Conservation (phyloP, 2,888 invertebrate genomes). For the Aromia moschata region DNA sequence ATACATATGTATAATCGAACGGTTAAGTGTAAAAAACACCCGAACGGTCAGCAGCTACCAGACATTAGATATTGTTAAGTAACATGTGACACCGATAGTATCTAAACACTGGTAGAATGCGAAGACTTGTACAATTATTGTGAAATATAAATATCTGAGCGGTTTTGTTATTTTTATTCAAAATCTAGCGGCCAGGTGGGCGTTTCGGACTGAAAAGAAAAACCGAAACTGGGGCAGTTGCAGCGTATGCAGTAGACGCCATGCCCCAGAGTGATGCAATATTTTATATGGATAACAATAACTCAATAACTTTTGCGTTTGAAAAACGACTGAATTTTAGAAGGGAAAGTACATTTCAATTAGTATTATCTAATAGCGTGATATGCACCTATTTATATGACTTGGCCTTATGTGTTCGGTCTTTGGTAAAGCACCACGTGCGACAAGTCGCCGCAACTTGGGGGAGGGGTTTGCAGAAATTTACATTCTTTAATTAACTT, state of each 20-base stretch:
- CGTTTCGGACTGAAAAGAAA: slow-evolving; percentile 14
- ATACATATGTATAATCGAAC: not conserved
- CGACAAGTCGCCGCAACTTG: not conserved
- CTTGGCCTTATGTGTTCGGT: not conserved
- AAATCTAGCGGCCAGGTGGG: slow-evolving; percentile 21
- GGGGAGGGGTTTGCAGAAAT: not conserved
- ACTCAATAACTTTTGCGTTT: slow-evolving; percentile 31
- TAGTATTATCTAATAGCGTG: slow-evolving; percentile 49
- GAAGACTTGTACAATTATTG: slow-evolving; percentile 21
- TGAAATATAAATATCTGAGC: slow-evolving; percentile 22
- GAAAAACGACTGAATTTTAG: slow-evolving; percentile 36
- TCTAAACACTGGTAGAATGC: slow-evolving; percentile 18
- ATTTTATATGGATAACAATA: slow-evolving; percentile 19
- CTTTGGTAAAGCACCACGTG: not conserved
- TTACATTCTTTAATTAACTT: not conserved
- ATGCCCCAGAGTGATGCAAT: slow-evolving; percentile 17
- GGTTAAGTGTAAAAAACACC: not conserved
- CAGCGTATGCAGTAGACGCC: slow-evolving; percentile 22
- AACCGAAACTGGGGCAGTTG: slow-evolving; percentile 30
- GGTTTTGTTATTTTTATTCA: slow-evolving; percentile 21
- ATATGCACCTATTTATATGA: not conserved
- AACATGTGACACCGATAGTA: slow-evolving; percentile 24
- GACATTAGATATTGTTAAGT: slow-evolving; percentile 16
- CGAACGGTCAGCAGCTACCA: not conserved
- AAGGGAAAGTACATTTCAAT: slow-evolving; percentile 52